Percentiles rank a stretch among this genome's conserved stretches.
These are phyloP conservation scores for Cheilosia vulpina DNA, from an alignment of 2,888 invertebrate species.

Conservation along the genomic window DNA sequence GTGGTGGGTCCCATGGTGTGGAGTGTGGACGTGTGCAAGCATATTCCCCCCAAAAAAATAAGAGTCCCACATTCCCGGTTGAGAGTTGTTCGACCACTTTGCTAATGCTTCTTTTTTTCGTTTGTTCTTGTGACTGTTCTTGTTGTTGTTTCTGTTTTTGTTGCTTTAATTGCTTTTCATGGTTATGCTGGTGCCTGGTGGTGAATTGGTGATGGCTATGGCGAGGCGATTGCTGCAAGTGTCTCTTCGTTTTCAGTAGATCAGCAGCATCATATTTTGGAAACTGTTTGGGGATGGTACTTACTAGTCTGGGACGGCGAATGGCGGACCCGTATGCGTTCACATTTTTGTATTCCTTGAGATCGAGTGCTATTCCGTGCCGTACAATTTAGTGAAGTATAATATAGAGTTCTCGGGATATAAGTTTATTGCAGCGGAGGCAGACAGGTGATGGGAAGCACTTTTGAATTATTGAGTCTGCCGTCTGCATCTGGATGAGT, in stretches of 20 bases:
- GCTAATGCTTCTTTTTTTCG: slow-evolving; percentile 33
- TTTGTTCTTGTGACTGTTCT: slow-evolving; percentile 26
- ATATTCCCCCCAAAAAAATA: slow-evolving; percentile 49
- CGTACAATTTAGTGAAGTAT: background rate
- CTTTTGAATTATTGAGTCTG: background rate
- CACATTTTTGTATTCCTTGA: slow-evolving; percentile 11
- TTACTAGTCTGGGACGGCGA: slow-evolving; percentile 1
- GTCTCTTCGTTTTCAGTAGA: slow-evolving; percentile 55
- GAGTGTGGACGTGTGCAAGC: slow-evolving; percentile 66
- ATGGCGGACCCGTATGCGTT: background rate
- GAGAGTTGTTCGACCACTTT: slow-evolving; percentile 67
- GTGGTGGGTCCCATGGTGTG: slow-evolving; percentile 52
- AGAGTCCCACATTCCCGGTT: slow-evolving; percentile 73
- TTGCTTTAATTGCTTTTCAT: slow-evolving; percentile 64
- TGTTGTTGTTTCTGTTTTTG: slow-evolving; percentile 37
- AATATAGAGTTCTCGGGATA: background rate
- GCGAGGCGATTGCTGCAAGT: slow-evolving; percentile 56
- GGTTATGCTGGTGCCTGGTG: slow-evolving; percentile 39
- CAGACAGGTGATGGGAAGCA: background rate
- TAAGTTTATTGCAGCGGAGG: background rate
- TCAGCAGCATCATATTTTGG: slow-evolving; percentile 26
- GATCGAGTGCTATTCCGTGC: slow-evolving; percentile 21
- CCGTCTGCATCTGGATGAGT: too few relatives aligned
- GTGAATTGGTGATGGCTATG: background rate
- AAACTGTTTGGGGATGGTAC: background rate